Percentiles rank a stretch among this genome's conserved stretches.
These are phyloP conservation scores for Eospalax fontanierii DNA, from an alignment of 2,797 vertebrate genomes.

Conservation along the genomic window DNA sequence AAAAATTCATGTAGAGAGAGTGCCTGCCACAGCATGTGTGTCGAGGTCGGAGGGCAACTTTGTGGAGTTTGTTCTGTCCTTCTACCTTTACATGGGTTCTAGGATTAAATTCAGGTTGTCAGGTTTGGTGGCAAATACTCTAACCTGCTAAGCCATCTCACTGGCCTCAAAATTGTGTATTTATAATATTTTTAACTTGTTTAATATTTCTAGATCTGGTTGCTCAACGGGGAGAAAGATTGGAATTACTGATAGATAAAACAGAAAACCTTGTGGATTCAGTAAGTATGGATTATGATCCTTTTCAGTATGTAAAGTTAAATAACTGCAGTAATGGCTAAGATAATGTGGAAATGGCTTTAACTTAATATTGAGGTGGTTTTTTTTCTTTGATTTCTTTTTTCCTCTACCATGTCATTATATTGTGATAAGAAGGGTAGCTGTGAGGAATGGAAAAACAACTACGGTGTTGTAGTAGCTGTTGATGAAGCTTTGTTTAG, in stretches of 20 bases:
- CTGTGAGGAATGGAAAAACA: constrained; percentile 30
- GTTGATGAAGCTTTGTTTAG: constrained; percentile 63
- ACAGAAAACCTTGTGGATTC: constrained; percentile 99
- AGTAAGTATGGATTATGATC: constrained; percentile 90
- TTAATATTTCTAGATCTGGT: constrained; percentile 94
- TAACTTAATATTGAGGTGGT: constrained; percentile 10
- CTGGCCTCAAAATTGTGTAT: neutral
- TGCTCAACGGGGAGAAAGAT: constrained; percentile 98
- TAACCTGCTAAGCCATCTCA: neutral
- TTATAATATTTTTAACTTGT: constrained; percentile 48
- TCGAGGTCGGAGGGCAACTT: neutral
- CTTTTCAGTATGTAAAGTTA: constrained; percentile 41
- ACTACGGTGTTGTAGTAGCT: neutral
- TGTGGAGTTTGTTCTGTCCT: neutral
- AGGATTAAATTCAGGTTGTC: neutral
- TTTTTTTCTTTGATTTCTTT: constrained; percentile 26
- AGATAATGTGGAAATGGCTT: constrained; percentile 44
- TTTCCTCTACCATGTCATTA: constrained; percentile 33
- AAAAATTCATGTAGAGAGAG: neutral
- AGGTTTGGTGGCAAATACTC: neutral
- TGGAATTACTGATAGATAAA: constrained; percentile 98
- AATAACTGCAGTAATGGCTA: constrained; percentile 61
- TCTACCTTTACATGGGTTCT: neutral
- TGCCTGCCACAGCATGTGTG: neutral
- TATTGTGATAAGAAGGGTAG: constrained; percentile 51